Percentiles rank a stretch among this genome's conserved stretches.
phyloP scores from a whole-genome alignment of 1,140 invertebrate species.

The Agrypnia vestita region DNA sequence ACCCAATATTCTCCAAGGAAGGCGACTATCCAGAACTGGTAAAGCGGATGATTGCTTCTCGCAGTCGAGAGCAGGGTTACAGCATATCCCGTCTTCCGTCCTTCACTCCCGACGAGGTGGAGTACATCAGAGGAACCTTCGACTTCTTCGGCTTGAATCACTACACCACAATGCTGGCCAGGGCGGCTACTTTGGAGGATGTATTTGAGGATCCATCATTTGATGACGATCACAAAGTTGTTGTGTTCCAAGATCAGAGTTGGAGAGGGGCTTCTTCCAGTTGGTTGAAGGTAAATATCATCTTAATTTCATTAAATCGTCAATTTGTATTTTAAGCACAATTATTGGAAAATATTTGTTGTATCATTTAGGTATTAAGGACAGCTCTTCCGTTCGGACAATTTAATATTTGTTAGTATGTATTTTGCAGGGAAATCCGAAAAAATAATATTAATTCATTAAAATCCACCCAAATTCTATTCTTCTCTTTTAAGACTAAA shows the following conservation, averaged over 20 bases:
- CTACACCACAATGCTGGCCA: slow-evolving; percentile 69
- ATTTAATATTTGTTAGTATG: too few species aligned
- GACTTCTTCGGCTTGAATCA: slow-evolving; percentile 81
- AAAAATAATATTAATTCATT: too few species aligned
- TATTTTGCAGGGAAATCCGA: too few species aligned
- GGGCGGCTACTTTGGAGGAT: slow-evolving; percentile 58
- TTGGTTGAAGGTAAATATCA: slow-evolving; percentile 71
- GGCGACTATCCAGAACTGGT: slow-evolving; percentile 79
- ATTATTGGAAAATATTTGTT: background rate
- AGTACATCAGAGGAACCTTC: slow-evolving; percentile 73
- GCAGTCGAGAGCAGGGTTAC: slow-evolving; percentile 75
- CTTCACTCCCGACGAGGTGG: slow-evolving; percentile 74
- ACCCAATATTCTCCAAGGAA: slow-evolving; percentile 75
- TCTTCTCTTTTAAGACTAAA: too few species aligned
- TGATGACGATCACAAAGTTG: slow-evolving; percentile 71
- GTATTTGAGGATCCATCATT: slow-evolving; percentile 69
- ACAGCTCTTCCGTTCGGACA: too few species aligned
- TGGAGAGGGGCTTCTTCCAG: slow-evolving; percentile 70
- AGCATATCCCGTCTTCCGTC: slow-evolving; percentile 73
- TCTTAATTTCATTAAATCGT: background rate
- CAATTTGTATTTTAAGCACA: too few species aligned
- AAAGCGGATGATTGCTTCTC: slow-evolving; percentile 72
- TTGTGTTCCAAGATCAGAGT: slow-evolving; percentile 67
- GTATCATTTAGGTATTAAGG: background rate
- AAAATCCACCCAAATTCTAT: too few species aligned